Evolutionary conservation across 2,888 invertebrate species (phyloP).

Genomic region (Synergus japonicus): DNA sequence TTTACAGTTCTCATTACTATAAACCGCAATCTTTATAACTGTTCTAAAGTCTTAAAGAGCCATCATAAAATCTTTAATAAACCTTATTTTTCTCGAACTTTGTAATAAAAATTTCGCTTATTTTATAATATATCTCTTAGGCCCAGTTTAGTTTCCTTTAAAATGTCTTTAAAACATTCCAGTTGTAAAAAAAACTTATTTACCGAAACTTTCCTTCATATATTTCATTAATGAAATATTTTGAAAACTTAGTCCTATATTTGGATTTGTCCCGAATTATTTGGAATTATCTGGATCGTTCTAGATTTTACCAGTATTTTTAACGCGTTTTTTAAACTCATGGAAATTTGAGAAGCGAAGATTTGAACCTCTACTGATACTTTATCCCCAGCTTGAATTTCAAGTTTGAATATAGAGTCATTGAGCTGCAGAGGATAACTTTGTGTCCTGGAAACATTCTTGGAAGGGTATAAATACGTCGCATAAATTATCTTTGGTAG

Average conservation of each 20-base stretch:
- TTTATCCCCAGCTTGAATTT: constrained; percentile 27
- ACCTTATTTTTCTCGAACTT: neutral
- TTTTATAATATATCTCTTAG: neutral
- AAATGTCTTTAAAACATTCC: neutral
- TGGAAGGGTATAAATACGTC: constrained; percentile 39
- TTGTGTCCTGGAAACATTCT: constrained; percentile 36
- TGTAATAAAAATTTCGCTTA: neutral
- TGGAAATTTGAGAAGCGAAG: neutral
- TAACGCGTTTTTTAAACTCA: neutral
- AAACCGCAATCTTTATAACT: neutral
- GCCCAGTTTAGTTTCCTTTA: neutral
- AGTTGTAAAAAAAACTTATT: too few species aligned
- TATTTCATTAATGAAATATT: too few species aligned
- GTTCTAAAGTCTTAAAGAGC: neutral
- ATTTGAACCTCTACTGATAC: constrained; percentile 26
- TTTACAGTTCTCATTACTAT: constrained; percentile 14
- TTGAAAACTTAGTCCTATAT: neutral
- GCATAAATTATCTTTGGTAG: constrained; percentile 34
- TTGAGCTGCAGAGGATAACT: constrained; percentile 35
- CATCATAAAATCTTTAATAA: constrained; percentile 4
- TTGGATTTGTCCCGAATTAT: neutral
- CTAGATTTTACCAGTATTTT: neutral
- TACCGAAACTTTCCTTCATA: too few species aligned
- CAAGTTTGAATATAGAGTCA: constrained; percentile 18
- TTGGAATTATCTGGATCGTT: neutral